A percentile compares a stretch with the other conserved stretches of the same genome.
Conservation (phyloP, 2,888 invertebrate species). For the Thera obeliscata region DNA sequence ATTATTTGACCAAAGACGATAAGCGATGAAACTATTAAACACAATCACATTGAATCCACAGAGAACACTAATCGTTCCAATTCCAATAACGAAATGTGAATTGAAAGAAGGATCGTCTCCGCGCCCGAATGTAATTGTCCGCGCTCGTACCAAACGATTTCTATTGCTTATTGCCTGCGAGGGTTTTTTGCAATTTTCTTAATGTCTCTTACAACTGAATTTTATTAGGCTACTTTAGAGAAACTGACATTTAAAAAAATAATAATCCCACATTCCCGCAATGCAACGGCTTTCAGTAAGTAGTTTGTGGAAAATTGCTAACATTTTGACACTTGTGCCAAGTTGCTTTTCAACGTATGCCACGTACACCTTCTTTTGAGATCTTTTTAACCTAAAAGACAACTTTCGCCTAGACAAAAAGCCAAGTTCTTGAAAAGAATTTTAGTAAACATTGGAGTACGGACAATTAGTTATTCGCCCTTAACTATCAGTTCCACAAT, state of each 20-base stretch:
- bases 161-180: conserved; percentile 72
- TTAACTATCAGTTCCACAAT: conserved; percentile 59
- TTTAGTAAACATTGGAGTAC: conserved; percentile 41
- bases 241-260: conserved; percentile 18
- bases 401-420: not conserved
- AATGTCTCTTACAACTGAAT: conserved; percentile 71
- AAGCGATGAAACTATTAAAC: conserved; percentile 32
- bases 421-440: conserved; percentile 13
- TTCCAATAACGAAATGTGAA: conserved; percentile 71
- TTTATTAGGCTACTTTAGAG: conserved; percentile 60
- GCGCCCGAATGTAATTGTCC: conserved; percentile 71
- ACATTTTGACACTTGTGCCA: not conserved
- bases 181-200: conserved; percentile 71
- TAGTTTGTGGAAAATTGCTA: not conserved
- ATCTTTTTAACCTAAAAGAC: not conserved
- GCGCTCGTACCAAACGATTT: conserved; percentile 70
- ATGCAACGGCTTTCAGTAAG: conserved; percentile 1
- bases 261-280: not conserved
- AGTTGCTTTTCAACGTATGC: too few species aligned
- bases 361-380: too few species aligned
- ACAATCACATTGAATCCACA: conserved; percentile 55
- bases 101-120: conserved; percentile 70
- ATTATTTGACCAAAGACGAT: conserved; percentile 5
- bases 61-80: conserved; percentile 59
- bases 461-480: conserved; percentile 60